phyloP scores from a whole-genome alignment of 2,888 invertebrate genomes.

The Dilophus febrilis region DNA sequence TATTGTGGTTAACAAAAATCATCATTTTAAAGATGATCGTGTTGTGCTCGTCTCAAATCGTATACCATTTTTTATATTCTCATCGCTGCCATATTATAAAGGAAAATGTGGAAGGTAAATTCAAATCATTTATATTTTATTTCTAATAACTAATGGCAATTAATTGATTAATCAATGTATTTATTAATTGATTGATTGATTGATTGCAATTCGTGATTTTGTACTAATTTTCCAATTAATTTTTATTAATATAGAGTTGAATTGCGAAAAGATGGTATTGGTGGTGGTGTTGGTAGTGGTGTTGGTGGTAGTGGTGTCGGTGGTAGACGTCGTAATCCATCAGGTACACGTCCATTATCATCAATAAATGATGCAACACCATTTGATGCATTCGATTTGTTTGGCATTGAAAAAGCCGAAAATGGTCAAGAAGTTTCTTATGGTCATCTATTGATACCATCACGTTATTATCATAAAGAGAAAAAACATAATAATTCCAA shows the following conservation, averaged over 20 bases:
- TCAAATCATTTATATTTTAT: constrained; percentile 5
- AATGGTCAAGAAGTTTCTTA: constrained; percentile 88
- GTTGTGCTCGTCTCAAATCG: constrained; percentile 64
- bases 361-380: constrained; percentile 61
- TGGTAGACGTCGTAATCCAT: constrained; percentile 61
- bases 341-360: constrained; percentile 67
- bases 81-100: constrained; percentile 69
- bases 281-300: no score
- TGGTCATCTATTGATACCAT: constrained; percentile 65
- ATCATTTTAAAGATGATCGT: constrained; percentile 60
- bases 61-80: constrained; percentile 72
- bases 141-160: neutral
- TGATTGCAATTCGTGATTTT: neutral
- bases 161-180: neutral
- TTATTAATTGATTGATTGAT: neutral
- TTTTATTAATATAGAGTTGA: constrained; percentile 36
- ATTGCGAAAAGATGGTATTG: constrained; percentile 52
- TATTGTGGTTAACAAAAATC: constrained; percentile 41
- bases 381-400: constrained; percentile 67
- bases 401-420: constrained; percentile 63
- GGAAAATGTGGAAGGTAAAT: constrained; percentile 44
- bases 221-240: constrained; percentile 1
- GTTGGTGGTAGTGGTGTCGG: no score
- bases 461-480: constrained; percentile 34
- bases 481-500: constrained; percentile 19